Evolutionary conservation across 2,797 vertebrate species (phyloP), one percentile per base, ranked within the genome.

Genomic region (Percopsis omiscomaycus): DNA sequence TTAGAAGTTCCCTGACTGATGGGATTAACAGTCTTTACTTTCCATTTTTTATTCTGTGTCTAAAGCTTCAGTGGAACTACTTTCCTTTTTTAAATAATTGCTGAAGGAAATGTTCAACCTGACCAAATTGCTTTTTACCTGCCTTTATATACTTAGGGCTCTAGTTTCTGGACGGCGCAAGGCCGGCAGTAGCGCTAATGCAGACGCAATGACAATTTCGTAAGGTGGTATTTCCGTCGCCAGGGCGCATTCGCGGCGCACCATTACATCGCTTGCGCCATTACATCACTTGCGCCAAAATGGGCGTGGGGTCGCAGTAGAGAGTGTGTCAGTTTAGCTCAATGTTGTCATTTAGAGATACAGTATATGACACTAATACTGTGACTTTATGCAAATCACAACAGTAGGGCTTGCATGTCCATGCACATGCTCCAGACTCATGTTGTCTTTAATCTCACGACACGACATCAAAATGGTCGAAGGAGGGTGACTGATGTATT

Each of bases 401-500:
- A 11, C 3, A 54, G 27, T 3, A 0, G 3, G 59, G 49, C 45
- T 58, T 22, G 56, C 57, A 1, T 6, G 27, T 68, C 16, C 8
- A 5, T 59, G 59, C 11, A 37, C 22, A 51, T 22, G 30, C 53
- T 80, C 63, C 59, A 15, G 32, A 47, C 49, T 67, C 44, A 14
- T 56, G 53, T 61, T 73, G 27, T 68, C 9, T 50, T 46, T 42
- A 49, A 53, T 67, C 51, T 61, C 50, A 45, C 12, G n/a, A 4
- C 32, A 2, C 55, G 73, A 74, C 66, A 69, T 86, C 63, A 71
- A 66, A 75, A 71, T 42, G 30, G 54, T 58, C 56, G 62, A 72
- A 74, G 62, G 60, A 29, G 52, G 55, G 68, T 78, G 80, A 84
- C 72, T 81, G 67, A 81, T 83, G 68, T 61, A 65, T 77, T 74